Evolutionary conservation across 2,113 vertebrate species (phyloP), one percentile per base, ranked within the genome.

Genomic region (Pteruthius melanotis): DNA sequence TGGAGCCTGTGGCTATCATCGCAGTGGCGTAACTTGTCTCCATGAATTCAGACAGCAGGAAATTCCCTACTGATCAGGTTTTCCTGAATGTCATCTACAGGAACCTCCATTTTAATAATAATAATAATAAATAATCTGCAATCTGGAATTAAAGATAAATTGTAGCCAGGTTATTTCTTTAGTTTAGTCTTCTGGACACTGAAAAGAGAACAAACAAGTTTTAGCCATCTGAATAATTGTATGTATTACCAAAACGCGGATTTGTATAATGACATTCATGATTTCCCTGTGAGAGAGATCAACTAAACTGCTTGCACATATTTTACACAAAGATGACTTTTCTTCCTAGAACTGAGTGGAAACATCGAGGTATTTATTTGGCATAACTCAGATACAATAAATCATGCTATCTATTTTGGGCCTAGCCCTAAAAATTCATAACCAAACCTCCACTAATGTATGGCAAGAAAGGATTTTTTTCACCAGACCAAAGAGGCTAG

Each of bases 21-120:
- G 11, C 80, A 75, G 66, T 77, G 89, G 89, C 56, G 33, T 84
- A 95, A 95, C 80, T 86, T 59, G 87, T 95, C 94, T 93, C 91
- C 89, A 74, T 6, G 23, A 94, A 83, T 93, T 97, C 94, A 97
- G 96, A 97, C 96, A 93, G 93, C 96, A 97, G 96, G 96, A 97
- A 97, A 97, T 96, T 96, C 95, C 94, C 92, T 82, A 65, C 93
- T 97, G 96, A 97, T 95, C 96, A 96, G 87, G 95, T 91, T 78
- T 96, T 97, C 96, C 97, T 94, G 95, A 83, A 97, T 94, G 91
- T 89, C 94, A 97, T 94, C 78, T 74, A 86, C 91, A 94, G 89
- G 77, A 91, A 89, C 92, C 78, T 88, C 23, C 33, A 87, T 95
- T 93, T 93, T 91, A 81, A 94, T 94, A 93, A 78, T 85, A 91